Evolutionary conservation across 2,888 invertebrate species (phyloP).

Genomic region (Onchidella celtica): DNA sequence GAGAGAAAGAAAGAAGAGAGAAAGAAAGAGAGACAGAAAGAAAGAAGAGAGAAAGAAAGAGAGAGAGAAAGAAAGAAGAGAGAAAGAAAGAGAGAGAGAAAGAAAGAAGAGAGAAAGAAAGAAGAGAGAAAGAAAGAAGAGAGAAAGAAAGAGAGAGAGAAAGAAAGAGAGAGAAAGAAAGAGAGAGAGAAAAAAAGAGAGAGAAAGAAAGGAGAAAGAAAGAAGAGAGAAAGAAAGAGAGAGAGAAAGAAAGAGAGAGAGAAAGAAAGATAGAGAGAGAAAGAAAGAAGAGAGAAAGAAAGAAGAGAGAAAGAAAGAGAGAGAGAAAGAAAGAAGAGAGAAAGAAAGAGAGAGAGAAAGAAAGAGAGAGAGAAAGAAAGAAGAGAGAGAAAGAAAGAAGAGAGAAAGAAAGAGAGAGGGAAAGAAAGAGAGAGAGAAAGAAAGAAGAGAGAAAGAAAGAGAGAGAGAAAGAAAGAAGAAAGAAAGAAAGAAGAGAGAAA

Average conservation of each 20-base stretch:
- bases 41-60: background rate
- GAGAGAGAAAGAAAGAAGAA: background rate
- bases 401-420: background rate
- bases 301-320: background rate
- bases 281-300: background rate
- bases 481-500: background rate
- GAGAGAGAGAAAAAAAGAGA: slow-evolving; percentile 10
- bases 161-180: slow-evolving; percentile 7
- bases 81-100: no score
- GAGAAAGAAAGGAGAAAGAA: background rate
- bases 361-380: background rate
- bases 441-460: background rate
- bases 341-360: background rate
- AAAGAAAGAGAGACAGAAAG: background rate
- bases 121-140: no score
- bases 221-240: background rate
- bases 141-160: slow-evolving; percentile 4
- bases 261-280: background rate
- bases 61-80: background rate
- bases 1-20: background rate
- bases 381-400: background rate
- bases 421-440: background rate
- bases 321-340: background rate
- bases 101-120: background rate
- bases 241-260: background rate